Evolutionary conservation across 2,113 vertebrate genomes (phyloP).

Genomic region (Tringa solitaria): DNA sequence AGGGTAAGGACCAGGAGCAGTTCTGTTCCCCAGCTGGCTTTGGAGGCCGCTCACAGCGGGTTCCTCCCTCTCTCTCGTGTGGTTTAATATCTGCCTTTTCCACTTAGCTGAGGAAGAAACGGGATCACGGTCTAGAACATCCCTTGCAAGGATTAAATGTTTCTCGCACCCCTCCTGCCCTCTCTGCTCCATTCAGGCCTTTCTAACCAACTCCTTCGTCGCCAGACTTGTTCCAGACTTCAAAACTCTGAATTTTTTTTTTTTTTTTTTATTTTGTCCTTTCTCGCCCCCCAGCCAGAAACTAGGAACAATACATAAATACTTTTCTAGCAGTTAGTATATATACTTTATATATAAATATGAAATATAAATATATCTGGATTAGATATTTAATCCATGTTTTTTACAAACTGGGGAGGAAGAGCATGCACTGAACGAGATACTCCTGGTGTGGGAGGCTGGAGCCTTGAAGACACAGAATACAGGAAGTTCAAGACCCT

Average conservation of each 20-base stretch:
- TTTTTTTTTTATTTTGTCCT: background rate
- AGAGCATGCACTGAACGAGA: too few species aligned
- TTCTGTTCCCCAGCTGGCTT: background rate
- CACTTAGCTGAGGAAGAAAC: background rate
- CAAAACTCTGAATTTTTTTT: background rate
- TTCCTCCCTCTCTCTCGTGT: background rate
- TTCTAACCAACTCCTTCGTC: background rate
- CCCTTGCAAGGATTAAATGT: background rate
- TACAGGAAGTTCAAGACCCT: background rate
- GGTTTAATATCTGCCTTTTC: background rate
- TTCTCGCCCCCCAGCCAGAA: background rate
- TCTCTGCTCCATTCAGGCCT: background rate
- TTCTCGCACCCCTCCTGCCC: background rate
- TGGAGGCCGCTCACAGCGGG: too few species aligned
- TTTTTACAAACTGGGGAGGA: background rate
- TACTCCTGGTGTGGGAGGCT: fast-evolving
- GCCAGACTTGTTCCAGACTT: background rate
- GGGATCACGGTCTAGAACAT: too few species aligned
- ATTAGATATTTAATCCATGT: background rate
- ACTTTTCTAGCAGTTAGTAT: background rate
- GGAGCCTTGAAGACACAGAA: background rate
- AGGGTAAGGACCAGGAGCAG: background rate
- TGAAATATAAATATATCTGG: too few species aligned
- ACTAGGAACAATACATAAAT: background rate
- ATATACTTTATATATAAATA: too few species aligned